These are phyloP conservation scores for Procavia capensis DNA, from an alignment of 2,113 vertebrate species.

Conservation along the genomic window DNA sequence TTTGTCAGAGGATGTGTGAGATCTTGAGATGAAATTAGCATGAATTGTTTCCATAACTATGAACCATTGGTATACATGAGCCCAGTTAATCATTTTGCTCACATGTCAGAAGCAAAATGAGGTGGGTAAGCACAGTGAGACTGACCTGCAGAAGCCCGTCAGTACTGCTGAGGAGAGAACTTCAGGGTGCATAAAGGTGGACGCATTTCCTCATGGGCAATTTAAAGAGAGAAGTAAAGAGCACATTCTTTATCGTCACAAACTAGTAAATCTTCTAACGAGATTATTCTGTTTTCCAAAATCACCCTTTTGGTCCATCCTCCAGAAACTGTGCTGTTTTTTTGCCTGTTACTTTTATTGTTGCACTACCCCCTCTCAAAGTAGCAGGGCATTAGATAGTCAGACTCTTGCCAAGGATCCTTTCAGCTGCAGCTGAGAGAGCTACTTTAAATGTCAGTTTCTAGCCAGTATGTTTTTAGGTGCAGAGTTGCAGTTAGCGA, in stretches of 20 bases:
- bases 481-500: neutral
- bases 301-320: neutral
- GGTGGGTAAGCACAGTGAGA: neutral
- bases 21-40: neutral
- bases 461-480: slow-evolving; percentile 21
- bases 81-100: neutral
- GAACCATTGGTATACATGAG: neutral
- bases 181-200: neutral
- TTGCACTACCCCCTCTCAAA: neutral
- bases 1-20: neutral
- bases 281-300: neutral
- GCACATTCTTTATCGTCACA: neutral
- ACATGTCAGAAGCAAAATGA: neutral
- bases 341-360: neutral
- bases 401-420: neutral
- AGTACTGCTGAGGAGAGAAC: neutral
- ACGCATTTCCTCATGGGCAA: neutral
- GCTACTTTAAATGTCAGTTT: neutral
- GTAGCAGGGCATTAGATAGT: neutral
- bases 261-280: slow-evolving; percentile 5
- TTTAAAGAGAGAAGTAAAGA: neutral
- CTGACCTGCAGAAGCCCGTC: neutral
- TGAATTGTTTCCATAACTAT: neutral
- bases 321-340: neutral
- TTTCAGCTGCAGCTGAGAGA: neutral